phyloP scores from a whole-genome alignment of 1,140 invertebrate genomes.

The Liolophura sinensis region DNA sequence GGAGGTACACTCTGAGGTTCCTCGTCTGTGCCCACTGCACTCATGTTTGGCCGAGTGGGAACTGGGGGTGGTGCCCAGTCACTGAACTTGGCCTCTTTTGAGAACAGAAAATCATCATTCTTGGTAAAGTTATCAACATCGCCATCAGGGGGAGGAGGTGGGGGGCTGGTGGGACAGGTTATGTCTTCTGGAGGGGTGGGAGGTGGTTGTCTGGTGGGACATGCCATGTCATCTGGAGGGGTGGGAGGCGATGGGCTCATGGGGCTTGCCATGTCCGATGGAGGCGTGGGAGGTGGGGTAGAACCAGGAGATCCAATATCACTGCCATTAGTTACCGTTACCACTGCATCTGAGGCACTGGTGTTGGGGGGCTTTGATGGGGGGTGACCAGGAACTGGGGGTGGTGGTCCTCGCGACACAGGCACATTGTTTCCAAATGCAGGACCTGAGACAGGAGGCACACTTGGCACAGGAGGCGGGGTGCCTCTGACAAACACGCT shows the following conservation, averaged over 20 bases:
- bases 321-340: not conserved
- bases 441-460: not conserved
- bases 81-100: not conserved
- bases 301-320: not conserved
- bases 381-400: not conserved
- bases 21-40: not conserved
- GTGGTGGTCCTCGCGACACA: not conserved
- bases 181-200: slow-evolving; percentile 14
- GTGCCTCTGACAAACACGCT: not conserved
- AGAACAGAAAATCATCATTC: not conserved
- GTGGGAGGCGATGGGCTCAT: slow-evolving; percentile 17
- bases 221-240: not conserved
- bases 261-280: not conserved
- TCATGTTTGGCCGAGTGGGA: slow-evolving; percentile 21
- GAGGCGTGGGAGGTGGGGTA: not conserved
- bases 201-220: slow-evolving; percentile 10
- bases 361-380: not conserved
- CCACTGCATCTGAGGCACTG: not conserved
- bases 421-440: not conserved
- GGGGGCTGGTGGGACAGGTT: slow-evolving; percentile 12
- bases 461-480: not conserved
- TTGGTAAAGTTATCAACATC: not conserved
- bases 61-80: slow-evolving; percentile 20
- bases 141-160: slow-evolving; percentile 10
- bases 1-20: not conserved